phyloP scores from a whole-genome alignment of 1,140 invertebrate species.

The Aphelenchoides fujianensis region DNA sequence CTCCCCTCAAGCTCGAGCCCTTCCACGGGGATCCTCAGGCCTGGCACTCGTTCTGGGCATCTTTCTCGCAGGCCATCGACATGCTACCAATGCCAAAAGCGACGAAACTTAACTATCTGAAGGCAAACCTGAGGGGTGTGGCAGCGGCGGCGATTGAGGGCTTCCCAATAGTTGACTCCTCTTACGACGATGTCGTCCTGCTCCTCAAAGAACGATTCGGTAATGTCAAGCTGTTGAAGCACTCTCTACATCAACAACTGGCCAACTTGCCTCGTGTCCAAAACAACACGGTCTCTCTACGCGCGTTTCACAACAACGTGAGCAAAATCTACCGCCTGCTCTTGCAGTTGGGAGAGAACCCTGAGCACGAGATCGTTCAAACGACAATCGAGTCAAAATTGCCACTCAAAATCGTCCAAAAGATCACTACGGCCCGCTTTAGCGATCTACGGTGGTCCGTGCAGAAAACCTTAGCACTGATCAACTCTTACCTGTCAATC shows the following conservation, averaged over 20 bases:
- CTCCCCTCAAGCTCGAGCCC: no score
- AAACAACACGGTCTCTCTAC: neutral
- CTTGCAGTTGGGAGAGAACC: neutral
- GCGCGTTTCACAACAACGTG: neutral
- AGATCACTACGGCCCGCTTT: neutral
- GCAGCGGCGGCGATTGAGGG: neutral
- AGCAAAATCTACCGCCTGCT: neutral
- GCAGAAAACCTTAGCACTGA: neutral
- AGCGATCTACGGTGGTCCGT: neutral
- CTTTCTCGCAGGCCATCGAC: no score
- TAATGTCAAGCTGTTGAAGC: neutral
- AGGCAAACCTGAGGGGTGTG: no score
- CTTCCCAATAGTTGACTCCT: neutral
- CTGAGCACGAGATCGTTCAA: neutral
- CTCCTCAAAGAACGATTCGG: constrained; percentile 1
- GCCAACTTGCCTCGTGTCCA: neutral
- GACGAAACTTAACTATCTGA: no score
- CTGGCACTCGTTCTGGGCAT: no score
- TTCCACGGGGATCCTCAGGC: no score
- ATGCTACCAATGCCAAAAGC: no score
- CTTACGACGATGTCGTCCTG: neutral
- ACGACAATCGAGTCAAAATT: neutral
- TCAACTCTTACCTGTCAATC: neutral
- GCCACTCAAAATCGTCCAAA: neutral
- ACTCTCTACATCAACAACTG: neutral